Evolutionary conservation across 2,888 invertebrate species (phyloP), one percentile per base, ranked within the genome.

Genomic region (Scaptomyza polygonia): DNA sequence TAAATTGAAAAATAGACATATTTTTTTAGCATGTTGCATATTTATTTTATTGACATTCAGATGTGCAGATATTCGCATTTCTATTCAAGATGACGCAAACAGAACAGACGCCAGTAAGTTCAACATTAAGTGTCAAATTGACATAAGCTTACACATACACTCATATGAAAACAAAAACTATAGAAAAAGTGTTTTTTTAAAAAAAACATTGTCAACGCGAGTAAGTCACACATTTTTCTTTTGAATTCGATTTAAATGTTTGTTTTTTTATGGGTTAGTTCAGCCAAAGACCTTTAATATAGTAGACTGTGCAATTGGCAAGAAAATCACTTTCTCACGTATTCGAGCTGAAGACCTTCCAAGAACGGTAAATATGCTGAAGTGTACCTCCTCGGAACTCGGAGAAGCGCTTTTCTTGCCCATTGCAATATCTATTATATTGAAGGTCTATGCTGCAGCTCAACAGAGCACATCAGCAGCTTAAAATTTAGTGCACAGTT

Each of bases 191-290:
- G n/a, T n/a, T n/a, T n/a, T n/a, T n/a, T 29, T 6, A 16, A 45
- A 43, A 62, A 43, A 65, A 85, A 79, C 75, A 77, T 73, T 79
- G 86, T 79, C 86, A 77, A 68, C 79, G 71, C 86, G 86, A 85
- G 85, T 83, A 85, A 83, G 79, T 75, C 77, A 71, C 75, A 85
- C 77, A 82, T 39, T 82, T 79, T 81, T 74, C 72, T 2, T 21
- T 25, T 3, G 82, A 71, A 57, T 70, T 73, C 72, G 62, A 78
- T 65, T 61, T 76, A 72, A 67, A 78, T 78, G 69, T 70, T 72
- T 36, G 30, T 16, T 16, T 9, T 66, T 51, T 61, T 67, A 65
- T 54, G 70, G 64, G 47, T 67, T 54, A 44, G n/a, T n/a, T n/a
- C n/a, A n/a, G n/a, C n/a, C n/a, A n/a, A n/a, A n/a, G n/a, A n/a